These are phyloP conservation scores for Manis crassicaudata DNA, from an alignment of 2,797 vertebrate genomes.

Conservation along the genomic window DNA sequence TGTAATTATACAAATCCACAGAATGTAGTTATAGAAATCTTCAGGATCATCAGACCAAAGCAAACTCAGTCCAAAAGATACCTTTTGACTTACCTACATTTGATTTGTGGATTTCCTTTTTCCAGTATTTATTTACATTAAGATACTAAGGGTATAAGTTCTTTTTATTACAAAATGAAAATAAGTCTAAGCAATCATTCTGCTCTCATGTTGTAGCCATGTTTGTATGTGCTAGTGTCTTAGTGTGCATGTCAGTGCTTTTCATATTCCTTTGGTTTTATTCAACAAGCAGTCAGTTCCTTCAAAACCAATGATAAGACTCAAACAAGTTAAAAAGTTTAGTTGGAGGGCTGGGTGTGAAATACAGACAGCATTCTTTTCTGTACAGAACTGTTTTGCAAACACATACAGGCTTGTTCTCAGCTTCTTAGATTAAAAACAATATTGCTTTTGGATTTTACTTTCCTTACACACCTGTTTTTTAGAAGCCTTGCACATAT, in stretches of 20 bases:
- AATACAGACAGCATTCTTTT: not conserved
- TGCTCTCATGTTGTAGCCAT: not conserved
- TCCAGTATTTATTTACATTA: not conserved
- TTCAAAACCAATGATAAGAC: not conserved
- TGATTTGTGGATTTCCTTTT: not conserved
- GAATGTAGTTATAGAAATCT: not conserved
- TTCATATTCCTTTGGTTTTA: not conserved
- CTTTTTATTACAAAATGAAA: not conserved
- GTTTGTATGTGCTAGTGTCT: not conserved
- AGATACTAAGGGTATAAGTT: not conserved
- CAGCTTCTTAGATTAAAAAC: not conserved
- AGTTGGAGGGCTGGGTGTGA: not conserved
- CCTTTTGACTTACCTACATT: not conserved
- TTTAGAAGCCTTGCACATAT: not conserved
- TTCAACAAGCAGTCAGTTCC: constrained; percentile 41
- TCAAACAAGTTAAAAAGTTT: not conserved
- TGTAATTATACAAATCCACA: not conserved
- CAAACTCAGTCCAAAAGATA: not conserved
- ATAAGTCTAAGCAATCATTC: too few species aligned
- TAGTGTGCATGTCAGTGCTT: fast-evolving
- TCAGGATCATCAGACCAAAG: not conserved
- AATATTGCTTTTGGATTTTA: not conserved
- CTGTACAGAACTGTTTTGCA: constrained; percentile 34
- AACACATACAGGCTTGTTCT: not conserved
- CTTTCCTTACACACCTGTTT: not conserved